phyloP scores from a whole-genome alignment of 2,113 vertebrate genomes.

The Reinhardtius hippoglossoides region DNA sequence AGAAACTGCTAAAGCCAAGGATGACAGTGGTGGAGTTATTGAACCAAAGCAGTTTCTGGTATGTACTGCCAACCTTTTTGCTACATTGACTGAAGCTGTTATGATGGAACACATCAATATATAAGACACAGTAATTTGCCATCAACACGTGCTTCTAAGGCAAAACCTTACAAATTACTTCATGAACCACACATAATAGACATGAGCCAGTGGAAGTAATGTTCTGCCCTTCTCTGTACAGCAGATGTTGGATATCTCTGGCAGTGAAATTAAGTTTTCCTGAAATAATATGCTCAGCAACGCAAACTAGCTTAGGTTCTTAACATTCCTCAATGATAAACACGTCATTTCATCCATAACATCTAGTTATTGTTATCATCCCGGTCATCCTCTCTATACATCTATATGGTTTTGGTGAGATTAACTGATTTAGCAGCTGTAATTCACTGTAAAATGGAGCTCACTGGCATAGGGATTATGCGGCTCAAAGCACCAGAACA shows the following conservation, averaged over 20 bases:
- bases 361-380: background rate
- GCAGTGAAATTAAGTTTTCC: background rate
- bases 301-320: background rate
- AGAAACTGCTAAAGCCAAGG: conserved; percentile 52
- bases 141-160: background rate
- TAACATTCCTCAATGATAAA: background rate
- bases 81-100: background rate
- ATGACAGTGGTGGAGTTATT: conserved; percentile 63
- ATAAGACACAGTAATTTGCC: background rate
- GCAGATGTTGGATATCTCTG: background rate
- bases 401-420: conserved; percentile 1
- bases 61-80: conserved; percentile 39
- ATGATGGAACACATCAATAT: background rate
- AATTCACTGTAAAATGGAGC: background rate
- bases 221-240: background rate
- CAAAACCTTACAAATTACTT: background rate
- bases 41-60: conserved; percentile 76
- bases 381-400: background rate
- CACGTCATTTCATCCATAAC: background rate
- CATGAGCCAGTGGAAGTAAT: background rate
- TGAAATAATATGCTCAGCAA: background rate
- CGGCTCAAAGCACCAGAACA: background rate
- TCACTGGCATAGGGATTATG: background rate
- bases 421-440: conserved; percentile 8
- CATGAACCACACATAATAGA: background rate